Percentiles rank a stretch among this genome's conserved stretches.
phyloP scores from a whole-genome alignment of 2,113 vertebrate genomes.

The Panthera tigris region DNA sequence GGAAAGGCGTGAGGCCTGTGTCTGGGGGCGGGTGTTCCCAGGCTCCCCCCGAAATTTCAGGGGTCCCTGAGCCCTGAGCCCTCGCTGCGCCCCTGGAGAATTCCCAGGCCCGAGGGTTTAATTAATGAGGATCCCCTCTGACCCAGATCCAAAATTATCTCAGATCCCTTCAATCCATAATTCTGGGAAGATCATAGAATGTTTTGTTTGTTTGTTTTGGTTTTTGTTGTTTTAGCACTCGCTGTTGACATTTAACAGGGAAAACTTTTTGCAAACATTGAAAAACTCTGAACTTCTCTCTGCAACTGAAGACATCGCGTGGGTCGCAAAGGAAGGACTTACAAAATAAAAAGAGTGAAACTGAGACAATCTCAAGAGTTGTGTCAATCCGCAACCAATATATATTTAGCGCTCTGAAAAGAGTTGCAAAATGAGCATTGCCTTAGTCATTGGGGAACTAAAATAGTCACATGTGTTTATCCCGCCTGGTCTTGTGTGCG shows the following conservation, averaged over 20 bases:
- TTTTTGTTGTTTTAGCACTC: background rate
- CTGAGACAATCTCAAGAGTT: background rate
- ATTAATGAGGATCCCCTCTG: background rate
- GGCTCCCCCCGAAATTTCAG: background rate
- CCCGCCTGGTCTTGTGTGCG: background rate
- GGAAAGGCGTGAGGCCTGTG: fast-evolving
- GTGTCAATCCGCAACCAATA: background rate
- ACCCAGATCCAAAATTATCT: background rate
- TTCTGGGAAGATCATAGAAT: background rate
- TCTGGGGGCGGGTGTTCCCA: background rate
- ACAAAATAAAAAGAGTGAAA: too few relatives aligned
- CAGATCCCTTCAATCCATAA: background rate
- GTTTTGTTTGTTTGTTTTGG: background rate
- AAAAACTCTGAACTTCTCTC: conserved; percentile 7
- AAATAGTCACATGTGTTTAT: background rate
- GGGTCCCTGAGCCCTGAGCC: too few relatives aligned
- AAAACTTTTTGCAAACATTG: background rate
- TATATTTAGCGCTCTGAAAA: background rate
- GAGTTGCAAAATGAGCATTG: background rate
- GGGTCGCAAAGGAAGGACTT: background rate
- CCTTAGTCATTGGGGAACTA: fast-evolving
- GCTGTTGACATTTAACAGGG: background rate
- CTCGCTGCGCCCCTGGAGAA: background rate
- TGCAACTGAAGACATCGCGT: background rate
- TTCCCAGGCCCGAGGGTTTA: background rate